Evolutionary conservation across 2,888 invertebrate species (phyloP).

Genomic region (Chironomus tentans): DNA sequence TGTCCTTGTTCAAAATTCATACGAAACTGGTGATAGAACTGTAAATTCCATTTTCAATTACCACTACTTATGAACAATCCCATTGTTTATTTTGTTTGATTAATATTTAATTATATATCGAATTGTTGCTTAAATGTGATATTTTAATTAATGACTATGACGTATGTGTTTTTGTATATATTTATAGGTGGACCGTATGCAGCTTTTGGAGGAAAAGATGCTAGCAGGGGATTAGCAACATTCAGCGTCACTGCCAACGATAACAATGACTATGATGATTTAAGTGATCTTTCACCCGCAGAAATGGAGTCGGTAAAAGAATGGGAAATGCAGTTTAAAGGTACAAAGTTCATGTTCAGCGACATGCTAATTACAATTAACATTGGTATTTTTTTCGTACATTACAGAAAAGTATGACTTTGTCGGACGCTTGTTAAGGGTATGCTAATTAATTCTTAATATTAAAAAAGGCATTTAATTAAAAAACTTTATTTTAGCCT

Average conservation of each 20-base stretch:
- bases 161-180: too few species aligned
- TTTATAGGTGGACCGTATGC: slow-evolving; percentile 81
- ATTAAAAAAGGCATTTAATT: background rate
- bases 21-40: too few species aligned
- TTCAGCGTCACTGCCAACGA: slow-evolving; percentile 75
- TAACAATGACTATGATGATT: slow-evolving; percentile 85
- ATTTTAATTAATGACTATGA: too few species aligned
- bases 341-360: slow-evolving; percentile 45
- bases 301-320: slow-evolving; percentile 94
- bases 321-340: slow-evolving; percentile 96
- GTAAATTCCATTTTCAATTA: too few species aligned
- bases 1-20: too few species aligned
- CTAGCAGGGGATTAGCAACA: slow-evolving; percentile 87
- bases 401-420: slow-evolving; percentile 84
- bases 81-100: too few species aligned
- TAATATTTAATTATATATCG: too few species aligned
- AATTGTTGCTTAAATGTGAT: too few species aligned
- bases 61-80: too few species aligned
- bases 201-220: slow-evolving; percentile 90
- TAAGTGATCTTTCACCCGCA: slow-evolving; percentile 83
- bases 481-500: slow-evolving; percentile 41
- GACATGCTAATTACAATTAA: background rate
- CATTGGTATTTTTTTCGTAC: slow-evolving; percentile 29
- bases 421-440: slow-evolving; percentile 76
- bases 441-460: background rate